phyloP scores from a whole-genome alignment of 2,888 invertebrate genomes.

The Abrostola tripartita region DNA sequence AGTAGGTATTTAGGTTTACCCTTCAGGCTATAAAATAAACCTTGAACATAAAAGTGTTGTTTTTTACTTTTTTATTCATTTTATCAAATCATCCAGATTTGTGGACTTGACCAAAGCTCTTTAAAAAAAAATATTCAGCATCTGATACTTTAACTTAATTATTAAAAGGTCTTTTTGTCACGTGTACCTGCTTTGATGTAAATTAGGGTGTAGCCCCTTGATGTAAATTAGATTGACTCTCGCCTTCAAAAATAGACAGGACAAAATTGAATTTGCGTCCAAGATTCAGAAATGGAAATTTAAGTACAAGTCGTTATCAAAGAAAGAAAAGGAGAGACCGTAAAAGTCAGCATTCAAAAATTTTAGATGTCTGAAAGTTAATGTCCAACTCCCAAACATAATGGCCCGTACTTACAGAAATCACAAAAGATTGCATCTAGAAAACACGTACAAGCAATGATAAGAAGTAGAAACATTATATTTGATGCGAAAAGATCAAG shows the following conservation, averaged over 20 bases:
- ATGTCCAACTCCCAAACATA: background rate
- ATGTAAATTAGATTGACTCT: background rate
- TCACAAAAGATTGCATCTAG: conserved; percentile 1
- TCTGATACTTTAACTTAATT: background rate
- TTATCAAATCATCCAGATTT: too few relatives aligned
- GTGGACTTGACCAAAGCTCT: background rate
- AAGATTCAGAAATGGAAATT: background rate
- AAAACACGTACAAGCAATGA: background rate
- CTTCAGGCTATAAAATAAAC: too few relatives aligned
- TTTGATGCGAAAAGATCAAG: background rate
- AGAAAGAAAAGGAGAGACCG: background rate
- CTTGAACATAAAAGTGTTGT: too few relatives aligned
- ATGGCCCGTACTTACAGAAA: conserved; percentile 2
- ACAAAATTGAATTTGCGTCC: background rate
- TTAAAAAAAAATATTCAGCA: background rate
- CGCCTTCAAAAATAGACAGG: background rate
- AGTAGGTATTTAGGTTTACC: too few relatives aligned
- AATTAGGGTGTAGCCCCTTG: background rate
- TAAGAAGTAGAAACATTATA: background rate
- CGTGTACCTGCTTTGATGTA: background rate
- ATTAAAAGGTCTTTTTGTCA: background rate
- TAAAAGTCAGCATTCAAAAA: background rate
- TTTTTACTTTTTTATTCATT: too few relatives aligned
- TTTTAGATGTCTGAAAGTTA: background rate
- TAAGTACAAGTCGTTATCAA: background rate